These are phyloP conservation scores for Clarias pachynema DNA, from an alignment of 2,797 vertebrate genomes.

Conservation along the genomic window DNA sequence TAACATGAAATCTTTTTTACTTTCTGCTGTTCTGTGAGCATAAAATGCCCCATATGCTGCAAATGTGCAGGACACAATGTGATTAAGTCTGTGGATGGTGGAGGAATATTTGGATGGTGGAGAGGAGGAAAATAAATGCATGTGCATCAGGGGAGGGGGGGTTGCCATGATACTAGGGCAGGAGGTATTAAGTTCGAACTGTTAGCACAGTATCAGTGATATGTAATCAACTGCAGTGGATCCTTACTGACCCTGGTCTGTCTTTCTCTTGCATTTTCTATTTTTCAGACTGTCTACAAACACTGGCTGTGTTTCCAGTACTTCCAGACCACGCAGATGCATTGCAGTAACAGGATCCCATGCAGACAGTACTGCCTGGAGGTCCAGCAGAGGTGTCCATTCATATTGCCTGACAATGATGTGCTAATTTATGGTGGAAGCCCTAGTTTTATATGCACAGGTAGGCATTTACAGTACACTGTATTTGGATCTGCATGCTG, in stretches of 20 bases:
- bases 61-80: neutral
- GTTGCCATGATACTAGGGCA: conserved; percentile 47
- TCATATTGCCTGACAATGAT: conserved; percentile 97
- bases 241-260: conserved; percentile 50
- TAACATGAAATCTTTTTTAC: neutral
- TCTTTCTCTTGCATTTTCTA: conserved; percentile 43
- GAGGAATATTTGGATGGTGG: conserved; percentile 2
- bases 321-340: conserved; percentile 97
- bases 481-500: neutral
- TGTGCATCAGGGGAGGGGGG: conserved; percentile 12
- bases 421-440: conserved; percentile 98
- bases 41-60: neutral
- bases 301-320: conserved; percentile 99
- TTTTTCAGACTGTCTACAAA: conserved; percentile 93
- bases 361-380: conserved; percentile 99
- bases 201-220: conserved; percentile 46
- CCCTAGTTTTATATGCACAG: conserved; percentile 99
- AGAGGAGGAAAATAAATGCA: conserved; percentile 17
- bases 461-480: conserved; percentile 68
- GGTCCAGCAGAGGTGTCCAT: conserved; percentile 97
- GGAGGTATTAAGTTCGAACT: conserved; percentile 47
- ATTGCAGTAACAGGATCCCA: conserved; percentile 97
- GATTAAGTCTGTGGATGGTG: neutral
- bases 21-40: neutral
- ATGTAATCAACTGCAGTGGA: conserved; percentile 49